A percentile compares a stretch with the other conserved stretches of the same genome.
phyloP scores from a whole-genome alignment of 2,113 vertebrate genomes.

The Xenopus borealis region DNA sequence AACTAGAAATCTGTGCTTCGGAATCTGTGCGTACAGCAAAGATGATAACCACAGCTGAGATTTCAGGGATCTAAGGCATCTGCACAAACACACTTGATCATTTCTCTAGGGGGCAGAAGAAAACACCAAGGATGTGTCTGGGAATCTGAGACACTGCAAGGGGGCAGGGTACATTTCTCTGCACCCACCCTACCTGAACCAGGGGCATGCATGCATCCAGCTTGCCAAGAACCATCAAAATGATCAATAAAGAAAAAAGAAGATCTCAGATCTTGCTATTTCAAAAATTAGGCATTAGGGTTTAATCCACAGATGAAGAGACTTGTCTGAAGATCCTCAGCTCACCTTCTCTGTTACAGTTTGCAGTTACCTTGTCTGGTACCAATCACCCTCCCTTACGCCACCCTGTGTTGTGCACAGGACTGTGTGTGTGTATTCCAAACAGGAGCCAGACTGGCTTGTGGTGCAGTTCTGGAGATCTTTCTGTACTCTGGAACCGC shows the following conservation, averaged over 20 bases:
- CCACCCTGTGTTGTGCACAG: slow-evolving; percentile 26
- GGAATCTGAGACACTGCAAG: neutral
- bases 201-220: neutral
- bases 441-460: neutral
- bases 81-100: neutral
- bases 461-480: slow-evolving; percentile 10
- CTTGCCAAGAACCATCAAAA: neutral
- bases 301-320: neutral
- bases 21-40: neutral
- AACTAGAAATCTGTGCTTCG: neutral
- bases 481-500: neutral
- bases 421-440: neutral
- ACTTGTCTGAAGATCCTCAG: slow-evolving; percentile 1
- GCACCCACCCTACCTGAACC: neutral
- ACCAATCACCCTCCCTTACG: slow-evolving; percentile 29
- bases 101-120: neutral
- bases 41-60: neutral
- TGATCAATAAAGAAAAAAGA: neutral
- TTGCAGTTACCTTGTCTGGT: neutral
- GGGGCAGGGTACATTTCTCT: neutral
- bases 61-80: neutral
- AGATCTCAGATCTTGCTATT: neutral
- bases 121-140: neutral
- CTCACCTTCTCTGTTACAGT: neutral
- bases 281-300: neutral